Percentiles rank a stretch among this genome's conserved stretches.
Evolutionary conservation across 1,140 invertebrate species (phyloP).

Genomic region (Spodoptera litura): DNA sequence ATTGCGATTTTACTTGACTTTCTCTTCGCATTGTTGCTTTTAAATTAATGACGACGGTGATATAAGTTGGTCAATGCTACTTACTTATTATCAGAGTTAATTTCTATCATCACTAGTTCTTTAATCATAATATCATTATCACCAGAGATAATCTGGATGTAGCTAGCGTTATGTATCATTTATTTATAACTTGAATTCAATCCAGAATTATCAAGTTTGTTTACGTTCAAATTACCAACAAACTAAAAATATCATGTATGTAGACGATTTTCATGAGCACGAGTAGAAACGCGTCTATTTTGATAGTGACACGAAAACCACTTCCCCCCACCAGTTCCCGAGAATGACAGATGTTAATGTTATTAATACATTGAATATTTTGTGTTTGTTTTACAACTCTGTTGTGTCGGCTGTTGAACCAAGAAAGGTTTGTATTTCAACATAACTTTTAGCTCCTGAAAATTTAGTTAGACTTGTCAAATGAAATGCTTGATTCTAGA

Average conservation of each 20-base stretch:
- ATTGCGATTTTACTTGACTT: not conserved
- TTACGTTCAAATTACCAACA: slow-evolving; percentile 31
- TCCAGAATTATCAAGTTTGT: slow-evolving; percentile 26
- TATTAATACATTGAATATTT: slow-evolving; percentile 35
- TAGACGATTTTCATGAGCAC: slow-evolving; percentile 26
- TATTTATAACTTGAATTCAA: slow-evolving; percentile 16
- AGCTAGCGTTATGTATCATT: not conserved
- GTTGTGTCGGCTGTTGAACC: slow-evolving; percentile 4
- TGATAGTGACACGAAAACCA: slow-evolving; percentile 43
- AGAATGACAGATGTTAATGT: slow-evolving; percentile 33
- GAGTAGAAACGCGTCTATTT: slow-evolving; percentile 29
- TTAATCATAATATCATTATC: not conserved
- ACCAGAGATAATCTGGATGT: not conserved
- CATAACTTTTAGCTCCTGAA: not conserved
- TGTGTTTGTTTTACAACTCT: not conserved
- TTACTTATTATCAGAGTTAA: not conserved
- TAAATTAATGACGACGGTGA: too few relatives aligned
- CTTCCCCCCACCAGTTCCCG: slow-evolving; percentile 15
- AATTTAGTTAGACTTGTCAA: too few relatives aligned
- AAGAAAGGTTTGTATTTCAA: slow-evolving; percentile 21
- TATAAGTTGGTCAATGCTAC: not conserved
- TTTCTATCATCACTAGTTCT: slow-evolving; percentile 1
- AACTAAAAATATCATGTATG: slow-evolving; percentile 25
- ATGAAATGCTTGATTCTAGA: too few relatives aligned
- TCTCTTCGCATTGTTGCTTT: not conserved